Base-by-base conservation (phyloP, 2,113 vertebrate genomes). In the Mobula birostris region DNA sequence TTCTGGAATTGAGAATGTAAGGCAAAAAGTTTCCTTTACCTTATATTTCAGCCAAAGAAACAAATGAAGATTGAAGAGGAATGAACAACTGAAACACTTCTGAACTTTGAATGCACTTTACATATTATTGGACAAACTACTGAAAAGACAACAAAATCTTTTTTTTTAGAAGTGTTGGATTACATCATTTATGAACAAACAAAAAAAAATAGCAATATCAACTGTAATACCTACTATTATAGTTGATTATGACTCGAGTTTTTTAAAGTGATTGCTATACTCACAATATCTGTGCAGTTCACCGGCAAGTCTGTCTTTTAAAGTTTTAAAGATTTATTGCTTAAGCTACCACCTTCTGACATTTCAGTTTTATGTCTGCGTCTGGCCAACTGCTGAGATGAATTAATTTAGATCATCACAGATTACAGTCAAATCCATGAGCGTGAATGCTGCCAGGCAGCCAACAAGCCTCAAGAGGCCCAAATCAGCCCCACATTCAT, bases 301-400 rank as follows among this genome's bases (percentile, higher is more conserved):
- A 56, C 36, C 72, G 21, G 68, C 70, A 93, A 56, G 36, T 48
- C 91, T 93, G 70, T 48, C 91, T 93, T 93, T 93, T 74, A 93
- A 93, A 21, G 70, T 48, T 1, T 94, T 94, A 94, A 5, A 5
- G 0, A 17, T 40, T 19, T 0, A 27, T 94, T 94, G 94, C 94
- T 87, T 83, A 21, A 82, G 68, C 87, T 94, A 85, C 15, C 66
- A 70, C 1, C 92, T 0, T 79, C 61, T 85, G 7, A 68, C 80
- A 32, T 24, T 32, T 0, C 7, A 56, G 61, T 1, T 27, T 68
- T 8, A 7, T 58, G 1, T 48, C 9, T 85, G 5, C 5, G 79
- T 4, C 7, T 95, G 94, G 93, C 0, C 1, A 94, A 21, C 2
- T 94, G 92, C 88, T 94, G 77, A 56, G 63, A 93, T 85, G 27